Evolutionary conservation across 2,113 vertebrate species (phyloP).

Genomic region (Chloroceryle aenea): DNA sequence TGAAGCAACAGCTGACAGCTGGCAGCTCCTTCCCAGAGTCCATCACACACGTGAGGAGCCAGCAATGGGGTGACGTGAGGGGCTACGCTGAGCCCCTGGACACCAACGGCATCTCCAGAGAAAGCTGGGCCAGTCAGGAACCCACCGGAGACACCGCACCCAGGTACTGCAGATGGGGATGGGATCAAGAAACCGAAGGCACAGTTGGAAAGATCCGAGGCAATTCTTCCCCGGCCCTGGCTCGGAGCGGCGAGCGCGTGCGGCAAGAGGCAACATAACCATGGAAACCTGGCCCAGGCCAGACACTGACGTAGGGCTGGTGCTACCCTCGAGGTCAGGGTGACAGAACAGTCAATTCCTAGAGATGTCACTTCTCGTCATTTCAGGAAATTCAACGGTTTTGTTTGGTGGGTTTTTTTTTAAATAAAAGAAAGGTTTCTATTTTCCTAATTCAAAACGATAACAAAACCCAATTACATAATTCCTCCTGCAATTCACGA

Average conservation of each 20-base stretch:
- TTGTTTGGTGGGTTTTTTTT: background rate
- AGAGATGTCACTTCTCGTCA: background rate
- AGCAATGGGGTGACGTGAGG: rapidly evolving
- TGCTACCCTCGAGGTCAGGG: conserved; percentile 14
- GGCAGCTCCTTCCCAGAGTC: background rate
- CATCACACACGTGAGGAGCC: rapidly evolving
- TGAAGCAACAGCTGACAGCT: background rate
- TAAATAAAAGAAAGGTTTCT: background rate
- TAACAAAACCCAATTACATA: background rate
- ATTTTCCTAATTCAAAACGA: background rate
- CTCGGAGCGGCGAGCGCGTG: background rate
- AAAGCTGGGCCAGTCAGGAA: background rate
- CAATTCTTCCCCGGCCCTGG: background rate
- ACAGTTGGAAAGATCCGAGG: background rate
- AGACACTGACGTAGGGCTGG: background rate
- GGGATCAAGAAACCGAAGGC: background rate
- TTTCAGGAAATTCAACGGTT: conserved; percentile 22
- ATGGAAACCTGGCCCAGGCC: conserved; percentile 37
- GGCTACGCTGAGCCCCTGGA: background rate
- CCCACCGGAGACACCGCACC: rapidly evolving
- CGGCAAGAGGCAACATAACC: background rate
- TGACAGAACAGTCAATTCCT: background rate
- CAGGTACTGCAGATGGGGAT: background rate
- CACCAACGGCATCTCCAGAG: background rate
- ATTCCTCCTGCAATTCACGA: background rate